phyloP scores from a whole-genome alignment of 2,113 vertebrate species.

The Prolemur simus region DNA sequence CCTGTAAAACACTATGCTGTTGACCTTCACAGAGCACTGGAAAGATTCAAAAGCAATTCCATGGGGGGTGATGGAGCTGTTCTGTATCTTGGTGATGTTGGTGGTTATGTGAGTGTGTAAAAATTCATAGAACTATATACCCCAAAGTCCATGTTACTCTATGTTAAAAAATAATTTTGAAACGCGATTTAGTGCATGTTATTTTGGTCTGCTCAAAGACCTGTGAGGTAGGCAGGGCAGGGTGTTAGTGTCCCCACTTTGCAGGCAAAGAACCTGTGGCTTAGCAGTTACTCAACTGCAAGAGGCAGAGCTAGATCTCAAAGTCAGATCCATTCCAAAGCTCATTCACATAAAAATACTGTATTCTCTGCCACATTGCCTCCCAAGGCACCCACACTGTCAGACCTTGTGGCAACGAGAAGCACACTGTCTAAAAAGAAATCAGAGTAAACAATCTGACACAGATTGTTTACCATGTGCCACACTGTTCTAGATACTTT shows the following conservation, averaged over 20 bases:
- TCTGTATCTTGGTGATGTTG: background rate
- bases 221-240: background rate
- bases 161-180: background rate
- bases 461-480: background rate
- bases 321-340: background rate
- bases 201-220: background rate
- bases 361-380: background rate
- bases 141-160: background rate
- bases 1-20: fast-evolving
- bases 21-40: background rate
- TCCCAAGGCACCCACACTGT: background rate
- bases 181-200: background rate
- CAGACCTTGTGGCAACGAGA: background rate
- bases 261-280: background rate
- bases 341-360: background rate
- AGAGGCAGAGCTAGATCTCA: background rate
- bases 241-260: background rate
- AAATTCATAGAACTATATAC: background rate
- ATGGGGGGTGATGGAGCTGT: background rate
- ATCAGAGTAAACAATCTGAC: background rate
- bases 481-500: background rate
- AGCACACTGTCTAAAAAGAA: background rate
- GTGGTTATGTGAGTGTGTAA: background rate
- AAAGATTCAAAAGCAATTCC: background rate
- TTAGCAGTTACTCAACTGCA: background rate